Base-by-base conservation (phyloP, 2,797 vertebrate species). In the Nothura maculosa region DNA sequence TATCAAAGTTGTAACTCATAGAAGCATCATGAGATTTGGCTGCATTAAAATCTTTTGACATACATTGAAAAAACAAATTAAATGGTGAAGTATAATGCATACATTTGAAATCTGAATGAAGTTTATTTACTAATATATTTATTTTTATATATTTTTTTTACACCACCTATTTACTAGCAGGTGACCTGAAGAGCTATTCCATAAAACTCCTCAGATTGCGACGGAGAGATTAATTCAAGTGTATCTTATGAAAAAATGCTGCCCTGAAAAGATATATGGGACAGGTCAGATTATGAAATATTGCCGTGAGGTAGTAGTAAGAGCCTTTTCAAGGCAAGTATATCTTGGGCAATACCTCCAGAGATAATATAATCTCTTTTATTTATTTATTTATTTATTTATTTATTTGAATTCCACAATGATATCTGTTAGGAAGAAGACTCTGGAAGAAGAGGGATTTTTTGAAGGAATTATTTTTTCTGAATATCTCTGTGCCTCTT, bases 301-400 rank as follows among this genome's bases (percentile, higher is more conserved):
- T 1, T 9, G 12, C 3, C 34, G 66, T 69, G 18, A 7, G 36
- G 13, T 24, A 68, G 67, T 10, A 47, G 18, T 11, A 55, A 55
- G 11, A 30, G 18, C 54, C 54, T 55, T n/a, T 16, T 8, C 9
- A 18, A 57, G 40, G 3, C 7, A 77, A 14, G 12, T 38, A 38
- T 38, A 4, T 74, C 25, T 82, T 62, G 34, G 17, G 22, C 82
- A 85, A 60, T 43, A 27, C 3, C 19, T 87, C 30, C 24, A 63
- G 73, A 76, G 25, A n/a, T 11, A n/a, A 19, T 21, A 5, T 42
- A 38, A 13, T 62, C 0, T 0, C 0, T 64, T 32, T 3, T 19
- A 22, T 7, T 40, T 34, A 54, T 47, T 16, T 8, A 38, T 38
- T 5, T 18, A 16, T 21, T 40, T 13, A 3, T 9, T 38, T 38